A percentile compares a stretch with the other conserved stretches of the same genome.
Conservation (phyloP, 2,113 vertebrate genomes). For the Zosterops lateralis region DNA sequence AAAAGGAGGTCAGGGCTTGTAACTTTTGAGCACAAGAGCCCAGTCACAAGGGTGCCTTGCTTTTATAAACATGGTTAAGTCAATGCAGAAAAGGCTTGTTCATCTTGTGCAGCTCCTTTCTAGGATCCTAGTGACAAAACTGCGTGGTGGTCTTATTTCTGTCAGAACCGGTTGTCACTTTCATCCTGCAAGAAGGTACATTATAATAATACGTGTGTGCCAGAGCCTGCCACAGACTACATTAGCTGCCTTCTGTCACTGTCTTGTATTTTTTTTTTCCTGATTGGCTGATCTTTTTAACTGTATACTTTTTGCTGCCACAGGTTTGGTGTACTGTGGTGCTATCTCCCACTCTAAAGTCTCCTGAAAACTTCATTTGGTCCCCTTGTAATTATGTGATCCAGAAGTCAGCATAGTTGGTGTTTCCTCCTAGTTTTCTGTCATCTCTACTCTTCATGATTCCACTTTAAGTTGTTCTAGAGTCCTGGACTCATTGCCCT, state of each 20-base stretch:
- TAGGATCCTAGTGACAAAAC: background rate
- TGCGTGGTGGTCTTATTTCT: background rate
- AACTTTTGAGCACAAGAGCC: background rate
- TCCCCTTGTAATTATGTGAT: background rate
- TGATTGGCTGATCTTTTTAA: background rate
- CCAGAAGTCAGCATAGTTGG: background rate
- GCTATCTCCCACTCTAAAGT: background rate
- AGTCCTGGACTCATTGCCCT: background rate
- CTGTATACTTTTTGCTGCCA: background rate
- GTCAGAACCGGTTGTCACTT: background rate
- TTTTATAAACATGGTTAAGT: background rate
- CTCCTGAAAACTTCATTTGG: background rate
- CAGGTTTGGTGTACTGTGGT: background rate
- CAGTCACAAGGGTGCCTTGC: background rate
- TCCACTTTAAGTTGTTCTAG: background rate
- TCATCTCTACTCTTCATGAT: background rate
- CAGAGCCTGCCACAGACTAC: background rate
- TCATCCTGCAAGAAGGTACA: background rate
- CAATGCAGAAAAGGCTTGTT: background rate
- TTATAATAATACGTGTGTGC: background rate
- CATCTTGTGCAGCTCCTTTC: background rate
- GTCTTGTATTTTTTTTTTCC: background rate
- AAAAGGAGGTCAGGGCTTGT: background rate
- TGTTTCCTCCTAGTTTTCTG: background rate
- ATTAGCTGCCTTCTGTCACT: background rate